phyloP scores from a whole-genome alignment of 2,888 invertebrate genomes.

The Drosophila nigricruria region DNA sequence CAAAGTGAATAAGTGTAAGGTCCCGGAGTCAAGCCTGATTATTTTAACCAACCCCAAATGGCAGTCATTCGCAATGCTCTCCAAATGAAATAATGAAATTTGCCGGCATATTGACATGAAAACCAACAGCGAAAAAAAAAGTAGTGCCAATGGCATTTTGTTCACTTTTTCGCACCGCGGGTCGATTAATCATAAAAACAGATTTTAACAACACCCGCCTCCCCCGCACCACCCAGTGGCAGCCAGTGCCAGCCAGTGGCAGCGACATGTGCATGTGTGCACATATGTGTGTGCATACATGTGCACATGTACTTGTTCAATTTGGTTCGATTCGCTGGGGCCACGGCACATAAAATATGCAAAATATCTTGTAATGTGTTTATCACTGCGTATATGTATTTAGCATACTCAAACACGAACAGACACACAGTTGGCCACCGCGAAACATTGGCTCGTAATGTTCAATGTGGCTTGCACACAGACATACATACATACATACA shows the following conservation, averaged over 20 bases:
- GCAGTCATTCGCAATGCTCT: constrained; percentile 39
- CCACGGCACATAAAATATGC: constrained; percentile 66
- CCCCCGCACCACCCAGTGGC: neutral
- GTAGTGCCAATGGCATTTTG: constrained; percentile 38
- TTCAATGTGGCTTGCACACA: constrained; percentile 26
- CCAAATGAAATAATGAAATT: constrained; percentile 44
- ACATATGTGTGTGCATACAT: constrained; percentile 9
- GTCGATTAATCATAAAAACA: constrained; percentile 75
- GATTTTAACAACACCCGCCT: constrained; percentile 60
- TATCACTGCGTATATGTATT: constrained; percentile 63
- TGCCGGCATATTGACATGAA: constrained; percentile 54
- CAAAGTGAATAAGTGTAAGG: neutral
- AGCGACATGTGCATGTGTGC: constrained; percentile 5
- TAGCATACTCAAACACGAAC: constrained; percentile 34
- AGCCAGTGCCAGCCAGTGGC: neutral
- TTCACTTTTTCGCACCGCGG: constrained; percentile 45
- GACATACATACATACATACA: neutral
- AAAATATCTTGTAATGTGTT: constrained; percentile 79
- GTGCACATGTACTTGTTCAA: constrained; percentile 14
- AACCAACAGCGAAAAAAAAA: constrained; percentile 30
- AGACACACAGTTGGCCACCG: constrained; percentile 8
- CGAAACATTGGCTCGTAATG: constrained; percentile 48
- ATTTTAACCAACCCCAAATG: constrained; percentile 34
- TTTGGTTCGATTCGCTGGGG: constrained; percentile 16
- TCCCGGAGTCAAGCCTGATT: constrained; percentile 16